Evolutionary conservation across 2,113 vertebrate species (phyloP), one percentile per base, ranked within the genome.

Genomic region (Zosterops lateralis): DNA sequence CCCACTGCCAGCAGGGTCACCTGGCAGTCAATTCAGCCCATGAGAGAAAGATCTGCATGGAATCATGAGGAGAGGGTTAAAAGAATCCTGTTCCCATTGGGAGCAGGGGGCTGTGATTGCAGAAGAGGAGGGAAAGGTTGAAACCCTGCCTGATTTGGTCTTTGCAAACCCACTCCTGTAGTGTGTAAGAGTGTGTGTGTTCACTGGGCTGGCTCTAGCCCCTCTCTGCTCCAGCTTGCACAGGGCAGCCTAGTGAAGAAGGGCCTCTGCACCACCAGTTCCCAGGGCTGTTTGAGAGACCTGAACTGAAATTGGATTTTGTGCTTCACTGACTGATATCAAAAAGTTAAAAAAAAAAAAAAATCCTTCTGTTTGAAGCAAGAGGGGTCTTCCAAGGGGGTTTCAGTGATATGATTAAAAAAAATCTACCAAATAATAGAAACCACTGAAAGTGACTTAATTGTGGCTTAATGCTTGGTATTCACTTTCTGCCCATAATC

Each of bases 271-370:
- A 50, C 32, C 66, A 21, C n/a, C 40, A 54, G 10, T 40, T 66
- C 42, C 44, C 71, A 61, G 47, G 51, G 66, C 56, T 70, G 18
- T 67, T 44, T 4, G 7, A 38, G 78, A 62, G 31, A 79, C 58
- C 67, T 68, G 34, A 79, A 32, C 15, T 86, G 67, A 95, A 92
- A 92, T 12, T 87, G 87, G 22, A 93, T 93, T 94, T 94, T 81
- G 74, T 89, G 87, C 56, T 94, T 89, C 90, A 78, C 47, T 92
- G 76, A 45, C 68, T 32, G 15, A 91, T 87, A 93, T 64, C 19
- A 84, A 66, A 56, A 89, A 80, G 25, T 77, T 38, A 10, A 8
- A 60, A 66, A 72, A 10, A 8, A 60, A 66, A 72, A 44, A 61
- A 24, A 24, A 1, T 11, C 38, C 9, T 57, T 86, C 54, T 77